These are phyloP conservation scores for Trogon surrucura DNA, from an alignment of 2,113 vertebrate species.

Conservation along the genomic window DNA sequence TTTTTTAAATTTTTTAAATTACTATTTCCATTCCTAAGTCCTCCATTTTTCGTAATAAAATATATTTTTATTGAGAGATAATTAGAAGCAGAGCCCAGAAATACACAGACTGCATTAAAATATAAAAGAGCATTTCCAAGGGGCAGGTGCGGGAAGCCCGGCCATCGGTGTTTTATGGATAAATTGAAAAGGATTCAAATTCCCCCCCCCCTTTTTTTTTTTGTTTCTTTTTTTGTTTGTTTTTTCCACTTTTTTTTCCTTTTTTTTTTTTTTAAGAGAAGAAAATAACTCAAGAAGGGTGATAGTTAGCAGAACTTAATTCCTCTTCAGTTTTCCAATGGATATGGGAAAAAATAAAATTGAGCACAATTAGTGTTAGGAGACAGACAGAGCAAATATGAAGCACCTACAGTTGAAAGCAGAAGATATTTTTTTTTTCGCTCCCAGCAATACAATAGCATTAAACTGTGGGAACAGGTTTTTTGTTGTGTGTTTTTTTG, in stretches of 20 bases:
- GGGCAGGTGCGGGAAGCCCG: slow-evolving; percentile 50
- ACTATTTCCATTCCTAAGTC: slow-evolving; percentile 58
- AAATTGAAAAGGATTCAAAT: slow-evolving; percentile 62
- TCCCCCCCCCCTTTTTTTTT: not conserved
- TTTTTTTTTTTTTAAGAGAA: not conserved
- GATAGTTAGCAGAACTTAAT: slow-evolving; percentile 69
- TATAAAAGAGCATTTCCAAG: slow-evolving; percentile 71
- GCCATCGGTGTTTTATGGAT: slow-evolving; percentile 55
- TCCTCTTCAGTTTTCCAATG: slow-evolving; percentile 70
- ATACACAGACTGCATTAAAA: slow-evolving; percentile 77
- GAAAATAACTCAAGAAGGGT: slow-evolving; percentile 54
- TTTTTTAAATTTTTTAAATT: not conserved
- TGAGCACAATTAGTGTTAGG: slow-evolving; percentile 76
- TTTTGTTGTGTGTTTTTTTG: not conserved
- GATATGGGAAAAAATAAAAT: slow-evolving; percentile 73
- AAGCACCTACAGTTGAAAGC: slow-evolving; percentile 80
- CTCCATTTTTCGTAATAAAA: slow-evolving; percentile 76
- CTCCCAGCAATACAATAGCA: slow-evolving; percentile 73
- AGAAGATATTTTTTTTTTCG: slow-evolving; percentile 62
- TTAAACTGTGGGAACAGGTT: slow-evolving; percentile 70
- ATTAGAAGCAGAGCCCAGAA: slow-evolving; percentile 78
- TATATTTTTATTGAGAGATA: slow-evolving; percentile 80
- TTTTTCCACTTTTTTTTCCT: not conserved
- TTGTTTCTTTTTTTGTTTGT: not conserved
- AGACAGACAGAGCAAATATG: slow-evolving; percentile 76